Base-by-base conservation (phyloP, 2,113 vertebrate genomes). In the Rhinolophus ferrumequinum region DNA sequence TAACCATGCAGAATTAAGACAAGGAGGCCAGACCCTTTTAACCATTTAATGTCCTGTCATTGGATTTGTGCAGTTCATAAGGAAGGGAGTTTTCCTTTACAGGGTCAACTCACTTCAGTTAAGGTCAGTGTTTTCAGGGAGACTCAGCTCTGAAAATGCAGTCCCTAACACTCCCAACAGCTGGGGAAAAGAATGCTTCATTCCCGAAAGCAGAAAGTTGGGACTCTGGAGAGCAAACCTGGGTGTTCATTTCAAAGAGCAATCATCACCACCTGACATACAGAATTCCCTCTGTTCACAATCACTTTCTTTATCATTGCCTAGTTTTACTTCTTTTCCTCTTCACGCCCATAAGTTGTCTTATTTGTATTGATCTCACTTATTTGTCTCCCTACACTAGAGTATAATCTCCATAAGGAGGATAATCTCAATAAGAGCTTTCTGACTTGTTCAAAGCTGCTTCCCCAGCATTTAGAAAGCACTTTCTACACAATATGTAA, bases 311-410 rank as follows among this genome's bases (percentile, higher is more conserved):
- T 67, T 38, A 88, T 24, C 18, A 52, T 70, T 50, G 26, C n/a
- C 6, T 44, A 28, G n/a, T 88, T 88, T 93, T 62, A 30, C 5
- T 84, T 97, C 22, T 92, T 88, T 88, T 84, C 19, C 38, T 33
- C 6, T 35, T 84, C 22, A 70, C 2, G 81, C 5, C 18, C 4
- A 8, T 21, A 28, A 90, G 19, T 69, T 15, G 14, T 77, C 11
- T 77, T 90, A 33, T 70, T 72, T 79, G 87, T 33, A 60, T 14
- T 64, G 1, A 14, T 75, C 35, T n/a, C n/a, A 82, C 11, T 84
- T 56, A n/a, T 60, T 84, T 79, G 52, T 67, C 21, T 64, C 7
- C 2, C 24, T 92, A n/a, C 4, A 28, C 24, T 73, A 67, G 6
- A 69, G 1, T 69, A 50, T 62, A 80, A 73, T 79, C 9, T 84